These are phyloP conservation scores for Poeciliopsis presidionis DNA, from an alignment of 2,797 vertebrate species.

Conservation along the genomic window DNA sequence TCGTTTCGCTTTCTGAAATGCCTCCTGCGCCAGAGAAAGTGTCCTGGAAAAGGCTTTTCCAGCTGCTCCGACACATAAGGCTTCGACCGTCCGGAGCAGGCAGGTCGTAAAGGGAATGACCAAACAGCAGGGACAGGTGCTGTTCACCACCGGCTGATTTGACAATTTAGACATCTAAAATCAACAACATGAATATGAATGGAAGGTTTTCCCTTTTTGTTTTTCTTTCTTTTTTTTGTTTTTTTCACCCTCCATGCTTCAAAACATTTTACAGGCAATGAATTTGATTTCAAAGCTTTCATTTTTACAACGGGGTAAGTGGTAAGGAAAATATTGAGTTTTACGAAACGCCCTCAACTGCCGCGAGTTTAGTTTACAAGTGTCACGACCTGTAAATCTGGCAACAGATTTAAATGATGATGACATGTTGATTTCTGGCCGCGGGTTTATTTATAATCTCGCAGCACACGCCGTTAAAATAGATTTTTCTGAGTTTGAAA, in stretches of 20 bases:
- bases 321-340: not conserved
- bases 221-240: too few relatives aligned
- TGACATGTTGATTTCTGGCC: conserved; percentile 1
- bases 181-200: not conserved
- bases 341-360: not conserved
- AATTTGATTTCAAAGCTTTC: not conserved
- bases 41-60: conserved; percentile 51
- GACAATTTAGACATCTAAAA: not conserved
- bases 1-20: conserved; percentile 4
- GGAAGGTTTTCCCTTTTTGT: not conserved
- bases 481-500: not conserved
- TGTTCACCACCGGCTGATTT: not conserved
- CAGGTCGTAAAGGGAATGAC: conserved; percentile 45
- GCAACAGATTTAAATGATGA: not conserved
- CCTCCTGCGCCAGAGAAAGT: conserved; percentile 2
- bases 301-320: not conserved
- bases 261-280: not conserved
- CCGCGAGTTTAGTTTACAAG: not conserved
- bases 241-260: not conserved
- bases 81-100: conserved; percentile 30
- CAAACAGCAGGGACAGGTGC: conserved; percentile 35
- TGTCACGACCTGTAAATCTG: not conserved
- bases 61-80: conserved; percentile 39
- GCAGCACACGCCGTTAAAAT: not conserved
- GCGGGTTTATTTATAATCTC: not conserved